Evolutionary conservation across 2,888 invertebrate species (phyloP).

Genomic region (Tromatobia lineatoria): DNA sequence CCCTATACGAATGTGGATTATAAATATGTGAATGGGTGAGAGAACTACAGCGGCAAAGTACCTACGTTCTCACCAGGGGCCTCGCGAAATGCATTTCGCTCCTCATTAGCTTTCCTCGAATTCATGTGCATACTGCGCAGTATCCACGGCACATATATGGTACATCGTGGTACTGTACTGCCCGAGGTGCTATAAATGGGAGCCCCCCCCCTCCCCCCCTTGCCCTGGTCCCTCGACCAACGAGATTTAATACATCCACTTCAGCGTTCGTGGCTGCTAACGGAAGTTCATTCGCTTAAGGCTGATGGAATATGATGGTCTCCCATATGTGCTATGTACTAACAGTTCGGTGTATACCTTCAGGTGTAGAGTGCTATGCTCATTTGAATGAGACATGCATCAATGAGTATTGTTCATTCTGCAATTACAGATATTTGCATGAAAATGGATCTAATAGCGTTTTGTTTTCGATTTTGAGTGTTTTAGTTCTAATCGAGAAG

Average conservation of each 20-base stretch:
- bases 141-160: background rate
- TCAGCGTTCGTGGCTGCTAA: conserved; percentile 8
- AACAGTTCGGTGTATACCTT: background rate
- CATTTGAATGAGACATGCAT: background rate
- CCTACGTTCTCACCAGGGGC: background rate
- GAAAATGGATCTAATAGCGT: background rate
- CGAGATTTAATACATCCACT: conserved; percentile 24
- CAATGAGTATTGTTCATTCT: background rate
- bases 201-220: too few relatives aligned
- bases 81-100: conserved; percentile 5
- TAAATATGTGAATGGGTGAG: background rate
- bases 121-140: background rate
- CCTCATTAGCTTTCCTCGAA: conserved; percentile 6
- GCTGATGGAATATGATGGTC: background rate
- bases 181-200: background rate
- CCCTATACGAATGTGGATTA: background rate
- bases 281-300: conserved; percentile 25
- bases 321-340: background rate
- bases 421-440: background rate
- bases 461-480: too few relatives aligned
- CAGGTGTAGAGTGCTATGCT: background rate
- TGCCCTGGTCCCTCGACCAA: background rate
- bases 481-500: too few relatives aligned
- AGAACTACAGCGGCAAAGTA: background rate
- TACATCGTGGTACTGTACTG: background rate